A percentile compares a stretch with the other conserved stretches of the same genome.
Conservation (phyloP, 1,140 invertebrate species). For the Ceratina australensis region DNA sequence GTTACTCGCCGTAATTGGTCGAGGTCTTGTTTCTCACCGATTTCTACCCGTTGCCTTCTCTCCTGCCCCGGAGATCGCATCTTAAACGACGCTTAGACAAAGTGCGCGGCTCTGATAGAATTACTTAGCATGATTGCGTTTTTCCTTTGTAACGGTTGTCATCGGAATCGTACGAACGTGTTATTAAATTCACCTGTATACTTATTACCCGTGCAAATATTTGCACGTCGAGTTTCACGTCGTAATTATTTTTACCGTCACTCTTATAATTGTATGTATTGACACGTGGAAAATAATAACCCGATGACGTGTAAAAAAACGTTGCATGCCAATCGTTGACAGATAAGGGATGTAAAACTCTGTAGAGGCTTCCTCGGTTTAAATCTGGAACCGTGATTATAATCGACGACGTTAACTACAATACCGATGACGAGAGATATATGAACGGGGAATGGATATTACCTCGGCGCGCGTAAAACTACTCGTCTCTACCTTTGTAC, state of each 20-base stretch:
- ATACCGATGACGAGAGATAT: constrained; percentile 57
- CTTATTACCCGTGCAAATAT: no score
- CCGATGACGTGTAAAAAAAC: no score
- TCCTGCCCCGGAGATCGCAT: constrained; percentile 18
- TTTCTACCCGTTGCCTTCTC: constrained; percentile 1
- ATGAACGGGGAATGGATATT: constrained; percentile 57
- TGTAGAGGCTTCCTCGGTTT: neutral
- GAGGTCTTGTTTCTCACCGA: constrained; percentile 43
- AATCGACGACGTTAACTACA: constrained; percentile 37
- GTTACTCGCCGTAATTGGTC: constrained; percentile 62
- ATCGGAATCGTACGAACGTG: neutral
- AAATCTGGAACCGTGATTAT: constrained; percentile 13
- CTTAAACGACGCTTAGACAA: constrained; percentile 8
- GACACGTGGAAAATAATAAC: no score
- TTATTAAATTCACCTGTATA: constrained; percentile 8
- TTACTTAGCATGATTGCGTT: constrained; percentile 25
- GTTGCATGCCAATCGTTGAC: constrained; percentile 11
- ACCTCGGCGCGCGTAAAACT: constrained; percentile 38
- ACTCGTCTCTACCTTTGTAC: neutral
- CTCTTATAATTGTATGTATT: no score
- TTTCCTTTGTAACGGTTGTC: constrained; percentile 39
- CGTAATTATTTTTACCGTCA: no score
- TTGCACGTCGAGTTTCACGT: no score
- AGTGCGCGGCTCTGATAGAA: constrained; percentile 15
- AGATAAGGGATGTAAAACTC: neutral